These are phyloP conservation scores for Cotesia vestalis DNA, from an alignment of 1,140 invertebrate species.

Conservation along the genomic window DNA sequence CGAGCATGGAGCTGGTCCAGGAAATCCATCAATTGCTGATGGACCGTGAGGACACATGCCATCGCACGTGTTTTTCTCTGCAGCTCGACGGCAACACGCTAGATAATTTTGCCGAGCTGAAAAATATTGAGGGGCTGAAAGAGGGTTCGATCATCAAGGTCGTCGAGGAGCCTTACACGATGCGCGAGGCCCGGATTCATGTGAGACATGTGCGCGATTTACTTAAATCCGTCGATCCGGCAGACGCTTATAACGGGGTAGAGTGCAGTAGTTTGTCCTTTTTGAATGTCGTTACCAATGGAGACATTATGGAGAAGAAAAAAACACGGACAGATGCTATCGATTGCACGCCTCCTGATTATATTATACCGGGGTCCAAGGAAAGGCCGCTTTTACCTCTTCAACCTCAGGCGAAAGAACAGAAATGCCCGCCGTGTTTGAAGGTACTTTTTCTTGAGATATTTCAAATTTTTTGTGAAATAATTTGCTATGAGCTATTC, in stretches of 20 bases:
- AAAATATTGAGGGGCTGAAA: constrained; percentile 94
- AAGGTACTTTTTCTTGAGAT: constrained; percentile 70
- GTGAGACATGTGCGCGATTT: constrained; percentile 96
- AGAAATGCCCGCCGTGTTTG: constrained; percentile 87
- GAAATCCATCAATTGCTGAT: constrained; percentile 98
- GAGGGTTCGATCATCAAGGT: constrained; percentile 94
- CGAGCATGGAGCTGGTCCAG: constrained; percentile 95
- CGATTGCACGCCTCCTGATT: constrained; percentile 97
- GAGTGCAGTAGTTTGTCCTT: constrained; percentile 97
- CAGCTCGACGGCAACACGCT: constrained; percentile 93
- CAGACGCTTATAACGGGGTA: constrained; percentile 93
- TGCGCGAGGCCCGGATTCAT: constrained; percentile 96
- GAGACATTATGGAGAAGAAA: constrained; percentile 90
- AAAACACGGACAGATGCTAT: constrained; percentile 86
- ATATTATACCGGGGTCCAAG: constrained; percentile 90
- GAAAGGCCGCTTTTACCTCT: constrained; percentile 87
- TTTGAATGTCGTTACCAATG: constrained; percentile 92
- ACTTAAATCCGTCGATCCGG: constrained; percentile 90
- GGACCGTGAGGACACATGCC: constrained; percentile 98
- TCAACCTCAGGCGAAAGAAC: constrained; percentile 87
- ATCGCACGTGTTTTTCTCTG: constrained; percentile 96
- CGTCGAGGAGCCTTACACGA: constrained; percentile 95
- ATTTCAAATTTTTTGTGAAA: neutral
- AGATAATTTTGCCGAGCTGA: constrained; percentile 98
- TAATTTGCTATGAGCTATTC: neutral